Evolutionary conservation across 2,888 invertebrate genomes (phyloP).

Genomic region (Cyaniris semiargus): DNA sequence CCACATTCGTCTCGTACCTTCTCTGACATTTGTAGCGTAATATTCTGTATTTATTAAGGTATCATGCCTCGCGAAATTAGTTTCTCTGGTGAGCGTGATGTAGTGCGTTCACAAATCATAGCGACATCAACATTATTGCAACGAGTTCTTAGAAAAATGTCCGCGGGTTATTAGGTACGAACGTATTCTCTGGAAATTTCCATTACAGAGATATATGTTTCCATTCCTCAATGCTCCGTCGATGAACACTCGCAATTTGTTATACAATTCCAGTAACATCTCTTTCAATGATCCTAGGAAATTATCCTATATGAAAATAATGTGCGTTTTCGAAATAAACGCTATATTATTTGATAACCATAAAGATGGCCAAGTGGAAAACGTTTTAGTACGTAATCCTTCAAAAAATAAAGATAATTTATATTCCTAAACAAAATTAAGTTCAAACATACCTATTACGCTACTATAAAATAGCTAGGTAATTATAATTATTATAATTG

Average conservation of each 20-base stretch:
- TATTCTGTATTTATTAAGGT: conserved; percentile 30
- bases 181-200: conserved; percentile 53
- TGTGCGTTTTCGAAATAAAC: neutral
- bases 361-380: neutral
- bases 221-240: conserved; percentile 53
- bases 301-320: neutral
- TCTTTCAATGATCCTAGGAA: conserved; percentile 2
- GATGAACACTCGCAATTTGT: conserved; percentile 43
- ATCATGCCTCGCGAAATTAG: conserved; percentile 41
- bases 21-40: conserved; percentile 15
- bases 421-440: too few species aligned
- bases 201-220: conserved; percentile 55
- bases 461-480: too few species aligned
- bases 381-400: neutral
- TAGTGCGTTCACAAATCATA: conserved; percentile 63
- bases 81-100: conserved; percentile 48
- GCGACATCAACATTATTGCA: conserved; percentile 68
- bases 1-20: neutral
- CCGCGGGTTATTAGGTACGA: conserved; percentile 47
- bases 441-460: too few species aligned
- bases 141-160: conserved; percentile 57
- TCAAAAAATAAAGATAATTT: too few species aligned
- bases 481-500: too few species aligned
- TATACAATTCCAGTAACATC: conserved; percentile 38
- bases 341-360: neutral